Evolutionary conservation across 2,113 vertebrate species (phyloP).

Genomic region (Eulemur rufifrons): DNA sequence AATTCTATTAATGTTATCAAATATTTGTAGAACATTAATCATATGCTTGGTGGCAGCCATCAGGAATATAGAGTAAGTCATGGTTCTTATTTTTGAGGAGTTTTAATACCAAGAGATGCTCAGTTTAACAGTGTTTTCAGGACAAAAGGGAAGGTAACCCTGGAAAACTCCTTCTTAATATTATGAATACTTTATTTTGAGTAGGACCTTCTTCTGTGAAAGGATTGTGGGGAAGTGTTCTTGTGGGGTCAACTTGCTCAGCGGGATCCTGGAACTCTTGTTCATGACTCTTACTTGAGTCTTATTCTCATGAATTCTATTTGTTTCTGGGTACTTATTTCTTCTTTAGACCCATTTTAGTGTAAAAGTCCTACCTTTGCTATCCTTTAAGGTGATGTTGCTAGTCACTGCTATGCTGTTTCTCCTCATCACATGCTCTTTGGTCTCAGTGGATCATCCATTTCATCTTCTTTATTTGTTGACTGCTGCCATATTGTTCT

Average conservation of each 20-base stretch:
- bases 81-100: background rate
- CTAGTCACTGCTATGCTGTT: background rate
- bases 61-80: background rate
- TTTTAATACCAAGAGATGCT: background rate
- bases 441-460: background rate
- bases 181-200: conserved; percentile 10
- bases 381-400: background rate
- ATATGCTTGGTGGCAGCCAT: background rate
- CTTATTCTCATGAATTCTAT: background rate
- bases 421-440: background rate
- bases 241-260: background rate
- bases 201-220: background rate
- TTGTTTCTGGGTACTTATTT: background rate
- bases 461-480: background rate
- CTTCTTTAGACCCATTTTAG: background rate
- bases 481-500: background rate
- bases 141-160: background rate
- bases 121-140: background rate
- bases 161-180: conserved; percentile 5
- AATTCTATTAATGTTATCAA: background rate
- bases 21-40: background rate
- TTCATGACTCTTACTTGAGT: background rate
- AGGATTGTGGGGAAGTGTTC: background rate
- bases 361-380: background rate
- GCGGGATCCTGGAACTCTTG: background rate